Percentiles rank a stretch among this genome's conserved stretches.
phyloP scores from a whole-genome alignment of 2,113 vertebrate species.

The Sialia sialis region DNA sequence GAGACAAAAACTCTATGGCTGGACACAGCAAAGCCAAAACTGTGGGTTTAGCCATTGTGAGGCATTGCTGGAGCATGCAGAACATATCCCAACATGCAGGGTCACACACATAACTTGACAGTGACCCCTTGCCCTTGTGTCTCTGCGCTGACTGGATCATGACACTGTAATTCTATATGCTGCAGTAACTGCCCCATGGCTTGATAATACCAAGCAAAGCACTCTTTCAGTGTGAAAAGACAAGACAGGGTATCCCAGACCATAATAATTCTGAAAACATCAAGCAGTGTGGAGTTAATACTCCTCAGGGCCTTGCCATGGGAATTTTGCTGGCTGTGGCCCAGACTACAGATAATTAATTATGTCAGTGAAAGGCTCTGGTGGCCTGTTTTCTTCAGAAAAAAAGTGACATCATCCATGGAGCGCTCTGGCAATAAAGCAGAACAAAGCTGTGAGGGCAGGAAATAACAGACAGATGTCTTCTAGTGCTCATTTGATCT shows the following conservation, averaged over 20 bases:
- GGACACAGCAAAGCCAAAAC: neutral
- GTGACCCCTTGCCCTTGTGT: constrained; percentile 25
- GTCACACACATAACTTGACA: constrained; percentile 15
- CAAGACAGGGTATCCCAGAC: constrained; percentile 22
- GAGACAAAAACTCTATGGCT: neutral
- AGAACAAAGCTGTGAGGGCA: constrained; percentile 76
- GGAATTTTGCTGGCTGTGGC: constrained; percentile 71
- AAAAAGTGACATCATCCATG: constrained; percentile 79
- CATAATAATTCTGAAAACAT: constrained; percentile 64
- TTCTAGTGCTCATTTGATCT: constrained; percentile 72
- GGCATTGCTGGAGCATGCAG: constrained; percentile 31
- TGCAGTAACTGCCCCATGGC: constrained; percentile 8
- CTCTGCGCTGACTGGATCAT: neutral
- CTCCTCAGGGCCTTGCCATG: constrained; percentile 61
- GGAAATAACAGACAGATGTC: constrained; percentile 82
- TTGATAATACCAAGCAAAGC: constrained; percentile 47
- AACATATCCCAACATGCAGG: constrained; percentile 38
- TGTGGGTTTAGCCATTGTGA: constrained; percentile 8
- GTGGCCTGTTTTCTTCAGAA: constrained; percentile 77
- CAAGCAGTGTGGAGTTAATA: constrained; percentile 71
- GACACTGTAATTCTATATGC: constrained; percentile 32
- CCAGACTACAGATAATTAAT: constrained; percentile 82
- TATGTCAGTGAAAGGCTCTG: constrained; percentile 79
- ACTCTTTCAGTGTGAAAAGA: constrained; percentile 50
- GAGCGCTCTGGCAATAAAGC: constrained; percentile 74